Evolutionary conservation across 1,140 invertebrate genomes (phyloP).

Genomic region (Philopotamus ludificatus): DNA sequence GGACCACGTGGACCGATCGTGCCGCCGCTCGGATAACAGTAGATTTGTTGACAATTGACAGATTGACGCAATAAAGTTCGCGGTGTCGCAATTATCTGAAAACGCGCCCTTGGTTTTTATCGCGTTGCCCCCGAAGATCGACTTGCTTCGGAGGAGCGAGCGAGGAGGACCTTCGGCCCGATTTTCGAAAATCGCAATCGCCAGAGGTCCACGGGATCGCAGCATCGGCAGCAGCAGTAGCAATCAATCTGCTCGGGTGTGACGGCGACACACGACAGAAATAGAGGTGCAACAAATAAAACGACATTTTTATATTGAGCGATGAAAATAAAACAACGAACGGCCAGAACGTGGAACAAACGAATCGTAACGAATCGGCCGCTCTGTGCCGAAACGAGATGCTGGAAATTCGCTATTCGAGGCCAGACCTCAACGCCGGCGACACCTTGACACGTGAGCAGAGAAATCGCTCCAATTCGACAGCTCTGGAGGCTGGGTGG

Average conservation of each 20-base stretch:
- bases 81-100: too few relatives aligned
- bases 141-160: too few relatives aligned
- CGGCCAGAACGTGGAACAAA: neutral
- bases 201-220: too few relatives aligned
- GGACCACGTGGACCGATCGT: too few relatives aligned
- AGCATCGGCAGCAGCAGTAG: neutral
- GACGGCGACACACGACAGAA: conserved; percentile 16
- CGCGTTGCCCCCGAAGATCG: too few relatives aligned
- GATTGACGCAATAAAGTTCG: too few relatives aligned
- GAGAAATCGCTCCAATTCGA: neutral
- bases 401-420: neutral
- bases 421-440: neutral
- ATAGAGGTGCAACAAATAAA: neutral
- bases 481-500: neutral
- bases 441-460: neutral
- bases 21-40: too few relatives aligned
- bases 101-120: too few relatives aligned
- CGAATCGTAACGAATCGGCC: neutral
- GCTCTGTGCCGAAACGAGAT: neutral
- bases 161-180: too few relatives aligned
- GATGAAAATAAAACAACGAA: neutral
- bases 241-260: neutral
- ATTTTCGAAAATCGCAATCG: too few relatives aligned
- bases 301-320: neutral
- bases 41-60: too few relatives aligned